Base-by-base conservation (phyloP, 2,113 vertebrate genomes). In the Catharus fuscescens region DNA sequence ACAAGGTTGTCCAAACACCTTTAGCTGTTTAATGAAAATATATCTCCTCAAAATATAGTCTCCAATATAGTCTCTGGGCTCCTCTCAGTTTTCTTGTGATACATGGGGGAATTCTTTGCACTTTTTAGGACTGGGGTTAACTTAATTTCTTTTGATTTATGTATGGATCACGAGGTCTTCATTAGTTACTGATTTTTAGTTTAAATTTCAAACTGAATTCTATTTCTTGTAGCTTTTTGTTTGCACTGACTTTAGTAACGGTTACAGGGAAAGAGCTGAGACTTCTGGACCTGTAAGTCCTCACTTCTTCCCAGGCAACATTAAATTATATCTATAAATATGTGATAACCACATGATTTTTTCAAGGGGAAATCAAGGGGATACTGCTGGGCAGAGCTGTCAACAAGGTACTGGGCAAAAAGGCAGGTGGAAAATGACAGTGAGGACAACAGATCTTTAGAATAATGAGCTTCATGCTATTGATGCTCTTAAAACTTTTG, bases 1-100 rank as follows among this genome's bases (percentile, higher is more conserved):
- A 28, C 92, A 97, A 98, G 94, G 96, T 97, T 96, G 89, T 96
- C 79, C 67, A 96, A 93, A 92, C 48, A 64, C 45, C 61, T 66
- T 65, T 66, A 81, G 61, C 28, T 92, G 42, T 88, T 72, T 29
- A 69, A 73, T 42, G 72, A 56, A 87, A 87, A 73, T 52, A n/a
- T 14, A 50, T 62, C 48, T 80, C 54, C 44, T 84, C 47, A 56
- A 78, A 78, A 74, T 38, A 14, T 40, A 40, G 38, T 67, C 32
- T 57, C 48, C 32, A 42, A 23, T 65, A 19, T 6, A 72, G 44
- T 53, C 15, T 25, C 5, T 18, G 42, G 11, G 28, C 48, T 85
- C 28, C n/a, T 76, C 60, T 88, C n/a, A 8, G 28, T 48, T 67
- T 81, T 59, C 48, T 25, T 48, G 23, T 24, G 45, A 44, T 61